Conservation (phyloP, 1,140 invertebrate genomes). For the Apis laboriosa region DNA sequence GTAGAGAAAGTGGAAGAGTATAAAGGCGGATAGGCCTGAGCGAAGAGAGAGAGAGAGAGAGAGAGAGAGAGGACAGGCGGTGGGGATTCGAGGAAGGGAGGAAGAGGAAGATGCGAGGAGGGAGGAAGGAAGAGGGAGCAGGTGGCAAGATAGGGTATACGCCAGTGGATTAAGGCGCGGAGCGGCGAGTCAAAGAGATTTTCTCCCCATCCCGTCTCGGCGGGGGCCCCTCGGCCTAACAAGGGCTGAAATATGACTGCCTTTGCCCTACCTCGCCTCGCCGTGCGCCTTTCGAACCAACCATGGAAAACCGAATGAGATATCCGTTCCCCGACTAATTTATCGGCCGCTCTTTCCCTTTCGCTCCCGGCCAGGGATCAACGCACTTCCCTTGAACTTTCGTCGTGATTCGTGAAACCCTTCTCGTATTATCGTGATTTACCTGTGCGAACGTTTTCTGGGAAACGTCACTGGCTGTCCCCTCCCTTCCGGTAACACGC, state of each 20-base stretch:
- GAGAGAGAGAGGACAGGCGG: no score
- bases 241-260: conserved; percentile 80
- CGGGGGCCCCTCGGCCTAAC: conserved; percentile 76
- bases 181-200: conserved; percentile 79
- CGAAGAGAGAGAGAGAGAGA: background rate
- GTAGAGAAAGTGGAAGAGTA: conserved; percentile 18
- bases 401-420: conserved; percentile 22
- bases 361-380: conserved; percentile 49
- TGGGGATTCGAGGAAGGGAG: background rate
- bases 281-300: conserved; percentile 56
- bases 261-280: conserved; percentile 66
- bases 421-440: conserved; percentile 29
- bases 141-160: conserved; percentile 76
- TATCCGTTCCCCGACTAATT: conserved; percentile 66
- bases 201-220: conserved; percentile 75
- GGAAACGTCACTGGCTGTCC: background rate
- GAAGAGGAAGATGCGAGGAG: conserved; percentile 2
- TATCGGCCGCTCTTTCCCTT: conserved; percentile 58
- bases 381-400: conserved; percentile 47
- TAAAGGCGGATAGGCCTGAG: conserved; percentile 14
- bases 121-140: conserved; percentile 72
- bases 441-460: background rate
- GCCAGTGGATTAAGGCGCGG: conserved; percentile 75
- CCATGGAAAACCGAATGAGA: conserved; percentile 66
- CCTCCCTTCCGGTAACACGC: background rate